phyloP scores from a whole-genome alignment of 2,888 invertebrate species.

The Melipona beecheii region DNA sequence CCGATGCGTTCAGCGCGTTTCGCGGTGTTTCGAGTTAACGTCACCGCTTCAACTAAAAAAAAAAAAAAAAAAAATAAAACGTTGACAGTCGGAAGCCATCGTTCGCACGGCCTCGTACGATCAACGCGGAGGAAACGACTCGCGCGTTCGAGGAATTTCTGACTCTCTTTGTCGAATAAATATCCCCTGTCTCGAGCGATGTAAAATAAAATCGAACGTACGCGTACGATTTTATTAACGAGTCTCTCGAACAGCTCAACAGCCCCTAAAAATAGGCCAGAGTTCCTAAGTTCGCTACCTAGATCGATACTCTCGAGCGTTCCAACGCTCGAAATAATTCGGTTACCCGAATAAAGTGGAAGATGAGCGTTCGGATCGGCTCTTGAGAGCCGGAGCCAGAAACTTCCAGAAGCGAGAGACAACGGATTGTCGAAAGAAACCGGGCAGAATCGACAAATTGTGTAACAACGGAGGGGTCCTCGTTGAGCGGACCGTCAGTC shows the following conservation, averaged over 20 bases:
- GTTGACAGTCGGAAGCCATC: constrained; percentile 38
- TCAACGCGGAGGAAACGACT: constrained; percentile 55
- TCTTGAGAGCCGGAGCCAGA: constrained; percentile 16
- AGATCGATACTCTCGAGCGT: not conserved
- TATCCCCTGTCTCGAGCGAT: not conserved
- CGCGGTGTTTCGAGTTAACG: constrained; percentile 51
- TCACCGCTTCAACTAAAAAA: constrained; percentile 54
- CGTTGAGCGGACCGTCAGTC: constrained; percentile 51
- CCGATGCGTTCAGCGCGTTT: constrained; percentile 37
- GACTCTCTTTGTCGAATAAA: not conserved
- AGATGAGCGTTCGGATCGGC: not conserved
- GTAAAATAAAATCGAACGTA: not conserved
- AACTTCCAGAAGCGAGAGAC: constrained; percentile 13
- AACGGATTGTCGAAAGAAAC: constrained; percentile 42
- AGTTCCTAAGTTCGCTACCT: not conserved
- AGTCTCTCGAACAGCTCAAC: not conserved
- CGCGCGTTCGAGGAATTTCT: constrained; percentile 18
- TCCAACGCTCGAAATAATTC: not conserved
- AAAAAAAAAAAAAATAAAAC: constrained; percentile 20
- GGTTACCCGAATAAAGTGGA: not conserved
- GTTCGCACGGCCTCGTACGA: constrained; percentile 36
- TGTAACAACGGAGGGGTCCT: constrained; percentile 9
- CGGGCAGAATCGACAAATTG: constrained; percentile 32
- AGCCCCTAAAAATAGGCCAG: not conserved
- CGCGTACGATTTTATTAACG: not conserved